Base-by-base conservation (phyloP, 2,113 vertebrate genomes). In the Phylloscopus trochilus region DNA sequence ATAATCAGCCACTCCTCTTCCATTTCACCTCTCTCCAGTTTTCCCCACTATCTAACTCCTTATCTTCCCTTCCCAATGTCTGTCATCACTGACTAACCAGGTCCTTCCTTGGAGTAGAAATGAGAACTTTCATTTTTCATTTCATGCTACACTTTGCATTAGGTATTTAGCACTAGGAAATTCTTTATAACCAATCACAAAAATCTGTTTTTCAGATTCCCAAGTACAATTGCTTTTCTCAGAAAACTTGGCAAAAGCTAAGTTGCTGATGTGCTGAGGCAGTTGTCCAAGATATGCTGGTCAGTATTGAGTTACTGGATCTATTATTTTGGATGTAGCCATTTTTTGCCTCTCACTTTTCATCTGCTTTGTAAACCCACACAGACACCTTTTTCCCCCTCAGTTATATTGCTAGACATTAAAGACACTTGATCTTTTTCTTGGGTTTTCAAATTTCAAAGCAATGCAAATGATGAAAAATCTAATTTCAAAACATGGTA, bases 361-460 rank as follows among this genome's bases (percentile, higher is more conserved):
- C n/a, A 33, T 24, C 70, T 76, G 39, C 21, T 6, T 72, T 60
- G 33, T 47, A 82, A 87, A 55, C 26, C 7, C 26, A 43, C 21
- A n/a, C 5, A 55, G 35, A 31, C 12, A 35, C 7, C 6, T 37
- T 37, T 6, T 46, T 4, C 0, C 0, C 5, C 21, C 30, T 44
- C 9, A 30, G 20, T 74, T 90, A 30, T 72, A 47, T 44, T 88
- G 21, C 16, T 30, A 79, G 52, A 39, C 9, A 55, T 16, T 52
- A 59, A 59, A 37, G 14, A 55, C 7, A 60, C 16, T 53, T 67
- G 11, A 44, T 59, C 4, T 33, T 93, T 78, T 73, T 27, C 28
- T 55, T 49, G 41, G 6, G 8, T 86, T 95, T 92, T 74, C 51
- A 76, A 67, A 59, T 14, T 59, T 37, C 27, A 52, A 9, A 28